phyloP scores from a whole-genome alignment of 1,140 invertebrate species.

The Leptopilina boulardi region DNA sequence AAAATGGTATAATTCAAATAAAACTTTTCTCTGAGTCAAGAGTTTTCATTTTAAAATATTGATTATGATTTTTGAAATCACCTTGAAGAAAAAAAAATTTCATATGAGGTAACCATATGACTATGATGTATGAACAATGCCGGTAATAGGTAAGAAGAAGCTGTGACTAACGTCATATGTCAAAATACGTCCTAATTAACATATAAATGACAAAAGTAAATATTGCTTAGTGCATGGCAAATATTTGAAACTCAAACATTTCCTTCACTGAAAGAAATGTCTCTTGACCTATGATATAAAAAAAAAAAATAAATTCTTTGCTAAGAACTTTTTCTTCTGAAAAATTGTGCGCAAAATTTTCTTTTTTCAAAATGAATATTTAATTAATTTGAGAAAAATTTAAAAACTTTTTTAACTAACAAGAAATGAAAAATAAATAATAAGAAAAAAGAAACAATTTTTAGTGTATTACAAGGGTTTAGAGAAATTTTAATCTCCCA shows the following conservation, averaged over 20 bases:
- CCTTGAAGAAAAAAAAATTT: background rate
- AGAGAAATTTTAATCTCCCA: too few relatives aligned
- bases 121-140: background rate
- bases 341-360: too few relatives aligned
- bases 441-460: too few relatives aligned
- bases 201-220: constrained; percentile 29
- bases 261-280: background rate
- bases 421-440: too few relatives aligned
- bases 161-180: constrained; percentile 17
- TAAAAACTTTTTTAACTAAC: too few relatives aligned
- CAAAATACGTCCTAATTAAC: constrained; percentile 4
- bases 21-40: too few relatives aligned
- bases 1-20: background rate
- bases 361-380: too few relatives aligned
- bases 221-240: background rate
- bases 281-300: background rate
- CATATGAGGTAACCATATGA: background rate
- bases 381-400: too few relatives aligned
- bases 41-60: background rate
- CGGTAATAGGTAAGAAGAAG: background rate
- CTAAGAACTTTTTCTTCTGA: too few relatives aligned
- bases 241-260: background rate
- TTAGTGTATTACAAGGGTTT: too few relatives aligned
- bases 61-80: background rate
- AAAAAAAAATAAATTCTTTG: too few relatives aligned